Evolutionary conservation across 2,113 vertebrate genomes (phyloP).

Genomic region (Thunnus maccoyii): DNA sequence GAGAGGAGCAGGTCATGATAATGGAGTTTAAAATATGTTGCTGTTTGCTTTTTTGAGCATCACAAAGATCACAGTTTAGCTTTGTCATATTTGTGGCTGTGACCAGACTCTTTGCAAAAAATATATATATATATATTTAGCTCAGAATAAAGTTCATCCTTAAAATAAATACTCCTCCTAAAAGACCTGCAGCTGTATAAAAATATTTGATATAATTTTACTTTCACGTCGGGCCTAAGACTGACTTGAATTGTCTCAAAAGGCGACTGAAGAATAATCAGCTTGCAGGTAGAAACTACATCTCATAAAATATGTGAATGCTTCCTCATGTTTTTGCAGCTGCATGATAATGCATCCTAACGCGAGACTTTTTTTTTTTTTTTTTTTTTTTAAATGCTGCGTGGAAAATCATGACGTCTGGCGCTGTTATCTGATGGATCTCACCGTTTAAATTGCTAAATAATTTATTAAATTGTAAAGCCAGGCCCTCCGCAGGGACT

Average conservation of each 20-base stretch:
- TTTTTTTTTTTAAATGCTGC: conserved; percentile 31
- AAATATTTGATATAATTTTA: neutral
- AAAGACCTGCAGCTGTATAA: neutral
- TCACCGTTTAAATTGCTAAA: conserved; percentile 85
- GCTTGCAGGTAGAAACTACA: neutral
- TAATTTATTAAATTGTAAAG: conserved; percentile 86
- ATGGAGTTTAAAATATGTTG: neutral
- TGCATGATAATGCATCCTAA: conserved; percentile 51
- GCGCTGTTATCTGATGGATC: conserved; percentile 76
- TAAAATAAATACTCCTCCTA: neutral
- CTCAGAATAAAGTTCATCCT: neutral
- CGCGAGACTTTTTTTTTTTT: conserved; percentile 43
- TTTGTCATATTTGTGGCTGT: neutral
- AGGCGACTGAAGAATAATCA: neutral
- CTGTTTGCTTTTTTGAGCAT: neutral
- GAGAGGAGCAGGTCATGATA: neutral
- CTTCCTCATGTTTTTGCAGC: conserved; percentile 33
- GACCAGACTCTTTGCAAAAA: neutral
- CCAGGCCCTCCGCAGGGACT: conserved; percentile 83
- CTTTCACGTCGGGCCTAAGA: neutral
- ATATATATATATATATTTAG: neutral
- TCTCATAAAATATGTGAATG: neutral
- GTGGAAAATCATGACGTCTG: conserved; percentile 68
- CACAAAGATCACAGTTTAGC: conserved; percentile 12
- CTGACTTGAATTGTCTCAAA: neutral